Conservation (phyloP, 64 coral and sea anemone species). For the Dendrophyllia cribrosa region DNA sequence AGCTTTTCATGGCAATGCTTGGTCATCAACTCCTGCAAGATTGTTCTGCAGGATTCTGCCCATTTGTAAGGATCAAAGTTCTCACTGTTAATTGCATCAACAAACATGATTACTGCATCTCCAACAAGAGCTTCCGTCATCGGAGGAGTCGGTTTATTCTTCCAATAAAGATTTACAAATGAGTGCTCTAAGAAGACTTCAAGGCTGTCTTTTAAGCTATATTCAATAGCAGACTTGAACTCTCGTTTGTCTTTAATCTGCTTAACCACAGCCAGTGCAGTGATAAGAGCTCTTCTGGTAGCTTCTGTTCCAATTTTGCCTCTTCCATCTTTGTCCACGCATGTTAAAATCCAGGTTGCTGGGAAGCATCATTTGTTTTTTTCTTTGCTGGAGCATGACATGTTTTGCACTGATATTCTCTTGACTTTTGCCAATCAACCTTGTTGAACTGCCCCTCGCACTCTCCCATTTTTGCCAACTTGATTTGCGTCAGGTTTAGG, state of each 20-base stretch:
- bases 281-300: neutral
- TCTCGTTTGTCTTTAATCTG: neutral
- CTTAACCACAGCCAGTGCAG: slow-evolving; percentile 36
- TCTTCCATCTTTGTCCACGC: slow-evolving; percentile 34
- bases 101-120: neutral
- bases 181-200: slow-evolving; percentile 46
- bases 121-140: slow-evolving; percentile 31
- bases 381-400: slow-evolving; percentile 22
- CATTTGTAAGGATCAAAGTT: slow-evolving; percentile 5
- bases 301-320: slow-evolving; percentile 41
- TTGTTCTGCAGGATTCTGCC: neutral
- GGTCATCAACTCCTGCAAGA: slow-evolving; percentile 7
- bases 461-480: slow-evolving; percentile 30
- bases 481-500: slow-evolving; percentile 25
- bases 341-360: slow-evolving; percentile 32
- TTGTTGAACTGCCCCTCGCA: slow-evolving; percentile 23
- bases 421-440: slow-evolving; percentile 25
- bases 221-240: neutral
- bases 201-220: slow-evolving; percentile 16
- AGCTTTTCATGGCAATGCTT: slow-evolving; percentile 38
- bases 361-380: neutral
- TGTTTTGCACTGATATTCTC: neutral
- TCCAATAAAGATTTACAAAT: slow-evolving; percentile 60
- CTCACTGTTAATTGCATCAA: neutral
- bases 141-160: slow-evolving; percentile 38